Percentiles rank a stretch among this genome's conserved stretches.
Evolutionary conservation across 1,140 invertebrate species (phyloP).

Genomic region (Antheraea mylitta): DNA sequence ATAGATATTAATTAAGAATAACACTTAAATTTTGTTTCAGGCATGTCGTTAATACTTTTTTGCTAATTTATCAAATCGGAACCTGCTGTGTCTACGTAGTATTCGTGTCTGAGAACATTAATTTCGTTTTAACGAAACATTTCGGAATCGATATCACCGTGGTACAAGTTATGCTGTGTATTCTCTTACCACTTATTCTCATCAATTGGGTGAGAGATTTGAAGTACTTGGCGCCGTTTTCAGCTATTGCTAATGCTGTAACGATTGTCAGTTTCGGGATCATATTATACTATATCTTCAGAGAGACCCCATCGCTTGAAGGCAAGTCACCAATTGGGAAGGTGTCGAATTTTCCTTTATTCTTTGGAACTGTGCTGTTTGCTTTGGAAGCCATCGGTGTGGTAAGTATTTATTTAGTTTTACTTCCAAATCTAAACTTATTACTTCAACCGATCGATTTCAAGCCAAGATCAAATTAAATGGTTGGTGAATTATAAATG

Average conservation of each 20-base stretch:
- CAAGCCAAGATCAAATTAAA: too few species aligned
- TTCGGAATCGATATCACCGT: slow-evolving; percentile 54
- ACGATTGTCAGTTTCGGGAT: slow-evolving; percentile 83
- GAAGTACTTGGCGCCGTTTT: slow-evolving; percentile 87
- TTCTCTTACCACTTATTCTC: slow-evolving; percentile 83
- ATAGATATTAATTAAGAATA: background rate
- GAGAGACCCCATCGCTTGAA: slow-evolving; percentile 77
- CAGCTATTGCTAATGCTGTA: slow-evolving; percentile 85
- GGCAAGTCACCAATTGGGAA: slow-evolving; percentile 65
- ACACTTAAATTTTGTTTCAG: slow-evolving; percentile 50
- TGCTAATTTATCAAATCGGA: slow-evolving; percentile 91
- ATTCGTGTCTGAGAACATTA: slow-evolving; percentile 88
- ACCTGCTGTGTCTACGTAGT: slow-evolving; percentile 94
- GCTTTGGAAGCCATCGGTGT: slow-evolving; percentile 84
- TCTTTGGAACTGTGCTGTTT: slow-evolving; percentile 83
- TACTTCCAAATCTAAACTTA: background rate
- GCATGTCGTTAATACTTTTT: slow-evolving; percentile 82
- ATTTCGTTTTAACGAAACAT: slow-evolving; percentile 79
- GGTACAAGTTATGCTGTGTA: slow-evolving; percentile 78
- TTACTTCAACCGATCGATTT: too few species aligned
- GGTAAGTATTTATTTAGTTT: slow-evolving; percentile 67
- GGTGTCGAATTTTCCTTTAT: slow-evolving; percentile 79
- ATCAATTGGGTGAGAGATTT: slow-evolving; percentile 86
- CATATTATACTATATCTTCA: slow-evolving; percentile 85
- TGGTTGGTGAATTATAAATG: too few species aligned